A percentile compares a stretch with the other conserved stretches of the same genome.
Conservation (phyloP, 2,888 invertebrate species). For the Entomobrya proxima region DNA sequence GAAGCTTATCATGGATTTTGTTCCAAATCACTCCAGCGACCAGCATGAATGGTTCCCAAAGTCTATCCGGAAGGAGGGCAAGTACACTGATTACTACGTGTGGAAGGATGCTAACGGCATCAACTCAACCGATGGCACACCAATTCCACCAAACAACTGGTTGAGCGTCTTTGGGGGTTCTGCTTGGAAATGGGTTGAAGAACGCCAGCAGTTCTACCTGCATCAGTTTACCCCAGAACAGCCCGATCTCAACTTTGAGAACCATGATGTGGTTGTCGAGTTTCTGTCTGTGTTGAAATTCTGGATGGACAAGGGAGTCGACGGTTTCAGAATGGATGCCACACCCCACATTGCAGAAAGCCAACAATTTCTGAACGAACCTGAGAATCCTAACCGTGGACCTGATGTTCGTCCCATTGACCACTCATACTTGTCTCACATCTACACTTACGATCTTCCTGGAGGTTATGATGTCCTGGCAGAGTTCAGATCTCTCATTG, state of each 20-base stretch:
- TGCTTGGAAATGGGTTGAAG: slow-evolving; percentile 85
- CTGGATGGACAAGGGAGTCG: slow-evolving; percentile 86
- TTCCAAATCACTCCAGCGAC: slow-evolving; percentile 85
- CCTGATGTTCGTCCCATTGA: slow-evolving; percentile 77
- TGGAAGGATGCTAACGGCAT: slow-evolving; percentile 82
- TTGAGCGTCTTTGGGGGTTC: slow-evolving; percentile 83
- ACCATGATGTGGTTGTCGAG: slow-evolving; percentile 82
- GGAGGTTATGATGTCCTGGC: slow-evolving; percentile 81
- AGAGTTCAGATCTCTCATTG: slow-evolving; percentile 83
- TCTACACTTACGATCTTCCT: slow-evolving; percentile 82
- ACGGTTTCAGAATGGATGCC: slow-evolving; percentile 87
- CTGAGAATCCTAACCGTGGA: slow-evolving; percentile 62
- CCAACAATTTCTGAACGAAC: slow-evolving; percentile 78
- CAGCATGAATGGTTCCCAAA: slow-evolving; percentile 85
- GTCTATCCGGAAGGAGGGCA: slow-evolving; percentile 81
- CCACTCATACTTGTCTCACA: slow-evolving; percentile 83
- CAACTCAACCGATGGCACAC: slow-evolving; percentile 65
- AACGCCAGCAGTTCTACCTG: slow-evolving; percentile 86
- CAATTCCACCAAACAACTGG: slow-evolving; percentile 76
- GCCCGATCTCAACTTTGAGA: slow-evolving; percentile 90
- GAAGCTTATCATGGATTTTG: slow-evolving; percentile 85
- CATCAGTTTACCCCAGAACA: slow-evolving; percentile 84
- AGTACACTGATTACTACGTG: slow-evolving; percentile 86
- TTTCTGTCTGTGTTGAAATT: slow-evolving; percentile 83
- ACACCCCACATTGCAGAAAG: slow-evolving; percentile 80